Evolutionary conservation across 2,113 vertebrate species (phyloP), one percentile per base, ranked within the genome.

Genomic region (Macroglossus sobrinus): DNA sequence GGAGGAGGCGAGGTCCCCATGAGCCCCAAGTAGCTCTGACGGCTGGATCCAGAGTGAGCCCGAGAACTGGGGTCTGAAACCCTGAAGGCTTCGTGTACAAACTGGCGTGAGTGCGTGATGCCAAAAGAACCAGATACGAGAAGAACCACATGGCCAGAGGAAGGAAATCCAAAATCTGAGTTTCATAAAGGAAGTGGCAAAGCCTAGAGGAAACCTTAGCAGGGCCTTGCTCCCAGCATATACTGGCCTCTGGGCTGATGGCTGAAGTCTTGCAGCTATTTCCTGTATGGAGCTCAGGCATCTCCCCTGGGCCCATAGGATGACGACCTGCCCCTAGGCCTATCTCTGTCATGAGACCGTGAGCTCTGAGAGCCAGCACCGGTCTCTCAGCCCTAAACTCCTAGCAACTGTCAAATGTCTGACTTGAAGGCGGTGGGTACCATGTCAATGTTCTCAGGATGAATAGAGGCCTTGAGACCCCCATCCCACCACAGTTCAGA

Each of bases 361-460:
- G 64, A 45, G 40, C 13, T 53, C 12, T 43, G 7, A 40, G 30
- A 61, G 26, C 53, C 28, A 24, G 1, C 4, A 30, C 26, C 11
- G 4, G 14, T 21, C 45, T 69, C 38, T 72, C 4, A 24, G 22
- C 16, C 63, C 38, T 15, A 45, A 71, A 7, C 43, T 10, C 43
- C 66, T 8, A 50, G 66, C 2, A 3, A 33, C 30, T 64, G 30
- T 43, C 26, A 40, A 72, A 40, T 26, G 2, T 26, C 28, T 45
- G n/a, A 13, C 13, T 4, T 2, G 10, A 18, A 15, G 6, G 1
- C 7, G 5, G 16, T 9, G 2, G 38, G 24, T 4, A 13, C 45
- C 19, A 10, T 1, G 14, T 63, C 75, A 14, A 1, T 11, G 53
- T 71, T 55, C 40, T 33, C 53, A 22, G 47, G 4, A 6, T 35